phyloP scores from a whole-genome alignment of 2,797 vertebrate genomes.

The Phylloscopus collybita region DNA sequence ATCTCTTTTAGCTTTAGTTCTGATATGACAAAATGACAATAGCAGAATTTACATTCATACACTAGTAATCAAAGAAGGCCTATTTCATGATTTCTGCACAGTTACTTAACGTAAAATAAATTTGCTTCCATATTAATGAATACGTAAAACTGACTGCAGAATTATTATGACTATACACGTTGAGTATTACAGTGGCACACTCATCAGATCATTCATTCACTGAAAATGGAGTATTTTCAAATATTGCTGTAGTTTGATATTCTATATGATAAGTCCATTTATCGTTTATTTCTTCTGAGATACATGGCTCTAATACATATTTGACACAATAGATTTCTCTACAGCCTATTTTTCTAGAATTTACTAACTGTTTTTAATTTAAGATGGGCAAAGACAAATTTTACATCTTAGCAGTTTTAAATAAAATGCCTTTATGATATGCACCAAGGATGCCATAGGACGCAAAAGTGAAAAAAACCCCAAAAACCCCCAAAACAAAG shows the following conservation, averaged over 20 bases:
- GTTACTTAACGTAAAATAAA: constrained; percentile 32
- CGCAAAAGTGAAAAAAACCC: neutral
- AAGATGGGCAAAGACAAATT: neutral
- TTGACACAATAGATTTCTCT: neutral
- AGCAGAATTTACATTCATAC: neutral
- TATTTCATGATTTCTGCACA: neutral
- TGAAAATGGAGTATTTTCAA: neutral
- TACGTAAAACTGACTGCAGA: constrained; percentile 1
- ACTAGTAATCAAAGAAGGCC: neutral
- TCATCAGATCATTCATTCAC: neutral
- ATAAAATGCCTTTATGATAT: neutral
- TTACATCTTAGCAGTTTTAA: neutral
- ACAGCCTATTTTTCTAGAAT: neutral
- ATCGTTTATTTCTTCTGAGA: neutral
- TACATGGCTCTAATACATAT: neutral
- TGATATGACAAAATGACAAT: neutral
- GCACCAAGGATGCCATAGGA: neutral
- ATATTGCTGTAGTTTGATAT: neutral
- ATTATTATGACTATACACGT: neutral
- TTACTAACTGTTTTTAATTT: neutral
- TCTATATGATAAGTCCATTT: neutral
- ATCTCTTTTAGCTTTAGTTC: neutral
- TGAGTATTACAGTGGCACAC: neutral
- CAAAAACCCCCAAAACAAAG: neutral
- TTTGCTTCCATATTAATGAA: neutral